Base-by-base conservation (phyloP, 2,888 invertebrate species). In the Blastobasis adustella region DNA sequence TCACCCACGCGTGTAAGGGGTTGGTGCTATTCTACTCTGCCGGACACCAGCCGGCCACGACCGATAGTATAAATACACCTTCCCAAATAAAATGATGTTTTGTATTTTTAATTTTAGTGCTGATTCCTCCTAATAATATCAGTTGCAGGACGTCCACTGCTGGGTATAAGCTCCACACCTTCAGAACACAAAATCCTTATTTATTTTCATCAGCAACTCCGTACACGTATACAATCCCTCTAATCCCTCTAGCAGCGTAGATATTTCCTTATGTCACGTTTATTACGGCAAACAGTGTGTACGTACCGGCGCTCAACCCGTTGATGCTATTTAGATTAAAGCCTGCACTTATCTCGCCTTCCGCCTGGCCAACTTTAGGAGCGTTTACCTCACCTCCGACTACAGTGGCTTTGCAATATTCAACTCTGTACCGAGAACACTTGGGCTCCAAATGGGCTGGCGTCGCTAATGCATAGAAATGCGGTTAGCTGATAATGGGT, bases 321-420 rank as follows among this genome's bases (percentile, higher is more conserved):
- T 72, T 72, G 81, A 79, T 82, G 75, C 77, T 80, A 80, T 85
- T 85, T 82, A 82, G 83, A 84, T 86, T 83, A 83, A 79, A 76
- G 71, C 71, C 58, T 65, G 73, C 73, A 83, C 79, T 84, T 87
- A 84, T 84, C 84, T 63, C 65, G 63, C 72, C 69, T 82, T 83
- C 79, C 82, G 77, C 75, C 63, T 74, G 71, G 72, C 69, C 67
- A 73, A 75, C 73, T 76, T 65, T 63, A 63, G 66, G 73, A 67
- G 71, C 72, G 69, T 71, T 73, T 71, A 58, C 67, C 59, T 69
- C 65, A 67, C 65, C 63, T 63, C 65, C 57, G 66, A 62, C 62
- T 54, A 54, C 51, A 51, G 58, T 59, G 53, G 47, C 51, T 60
- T 62, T 64, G 62, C 62, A 58, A 82, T 71, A 67, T 64, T 64